Evolutionary conservation across 2,888 invertebrate species (phyloP).

Genomic region (Sepiola atlantica): DNA sequence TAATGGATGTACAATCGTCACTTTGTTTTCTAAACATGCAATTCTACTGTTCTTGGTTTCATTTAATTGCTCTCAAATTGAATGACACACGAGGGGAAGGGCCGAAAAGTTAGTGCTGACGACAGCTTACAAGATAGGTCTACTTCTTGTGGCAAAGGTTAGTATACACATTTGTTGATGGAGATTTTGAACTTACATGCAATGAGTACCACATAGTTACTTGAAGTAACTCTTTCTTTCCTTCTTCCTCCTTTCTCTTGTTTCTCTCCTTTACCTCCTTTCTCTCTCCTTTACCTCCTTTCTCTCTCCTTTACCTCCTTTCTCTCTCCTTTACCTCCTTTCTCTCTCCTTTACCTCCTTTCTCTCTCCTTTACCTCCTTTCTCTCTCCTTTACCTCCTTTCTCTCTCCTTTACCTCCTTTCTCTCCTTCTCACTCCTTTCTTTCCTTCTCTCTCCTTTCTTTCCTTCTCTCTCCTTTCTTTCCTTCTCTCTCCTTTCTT

Average conservation of each 20-base stretch:
- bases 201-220: neutral
- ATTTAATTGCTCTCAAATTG: neutral
- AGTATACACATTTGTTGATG: neutral
- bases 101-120: neutral
- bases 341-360: too few relatives aligned
- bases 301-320: neutral
- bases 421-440: too few relatives aligned
- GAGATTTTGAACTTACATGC: neutral
- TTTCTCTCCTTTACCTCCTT: neutral
- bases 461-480: too few relatives aligned
- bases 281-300: neutral
- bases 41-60: neutral
- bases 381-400: too few relatives aligned
- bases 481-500: too few relatives aligned
- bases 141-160: neutral
- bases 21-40: neutral
- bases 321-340: too few relatives aligned
- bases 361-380: too few relatives aligned
- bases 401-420: too few relatives aligned
- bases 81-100: neutral
- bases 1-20: neutral
- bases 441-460: too few relatives aligned
- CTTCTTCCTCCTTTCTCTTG: neutral
- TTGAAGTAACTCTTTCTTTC: neutral
- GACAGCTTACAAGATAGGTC: neutral